These are phyloP conservation scores for Apostichopus japonicus DNA, from an alignment of 35 echinoderm and acorn worm species.

Conservation along the genomic window DNA sequence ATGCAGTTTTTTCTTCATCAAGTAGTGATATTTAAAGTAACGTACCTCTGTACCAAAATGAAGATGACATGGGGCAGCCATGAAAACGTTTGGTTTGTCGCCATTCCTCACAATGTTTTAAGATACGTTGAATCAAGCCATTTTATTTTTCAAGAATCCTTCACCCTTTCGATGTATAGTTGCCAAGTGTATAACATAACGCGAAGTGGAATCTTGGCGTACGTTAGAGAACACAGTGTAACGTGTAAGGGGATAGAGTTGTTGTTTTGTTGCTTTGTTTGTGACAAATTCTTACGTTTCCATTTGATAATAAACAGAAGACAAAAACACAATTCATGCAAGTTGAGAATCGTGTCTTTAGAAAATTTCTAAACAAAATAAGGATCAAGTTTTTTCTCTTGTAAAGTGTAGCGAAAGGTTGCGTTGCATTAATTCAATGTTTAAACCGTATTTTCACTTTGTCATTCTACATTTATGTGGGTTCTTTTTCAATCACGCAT, in stretches of 20 bases:
- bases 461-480: too few species aligned
- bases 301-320: not conserved
- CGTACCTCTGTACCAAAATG: not conserved
- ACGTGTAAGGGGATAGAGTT: too few species aligned
- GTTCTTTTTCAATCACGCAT: too few species aligned
- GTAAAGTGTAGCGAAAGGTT: too few species aligned
- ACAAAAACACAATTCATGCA: not conserved
- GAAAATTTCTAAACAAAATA: not conserved
- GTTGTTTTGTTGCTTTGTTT: not conserved
- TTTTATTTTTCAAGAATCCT: too few species aligned
- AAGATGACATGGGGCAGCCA: not conserved
- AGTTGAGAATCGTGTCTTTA: not conserved
- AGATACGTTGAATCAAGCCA: not conserved
- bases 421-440: too few species aligned
- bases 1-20: too few species aligned
- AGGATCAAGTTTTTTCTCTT: not conserved
- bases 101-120: not conserved
- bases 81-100: not conserved
- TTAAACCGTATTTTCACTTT: too few species aligned
- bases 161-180: too few species aligned
- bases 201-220: too few species aligned
- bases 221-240: too few species aligned
- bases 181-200: too few species aligned
- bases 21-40: not conserved
- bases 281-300: not conserved